Evolutionary conservation across 2,888 invertebrate species (phyloP).

Genomic region (Fragum fragum): DNA sequence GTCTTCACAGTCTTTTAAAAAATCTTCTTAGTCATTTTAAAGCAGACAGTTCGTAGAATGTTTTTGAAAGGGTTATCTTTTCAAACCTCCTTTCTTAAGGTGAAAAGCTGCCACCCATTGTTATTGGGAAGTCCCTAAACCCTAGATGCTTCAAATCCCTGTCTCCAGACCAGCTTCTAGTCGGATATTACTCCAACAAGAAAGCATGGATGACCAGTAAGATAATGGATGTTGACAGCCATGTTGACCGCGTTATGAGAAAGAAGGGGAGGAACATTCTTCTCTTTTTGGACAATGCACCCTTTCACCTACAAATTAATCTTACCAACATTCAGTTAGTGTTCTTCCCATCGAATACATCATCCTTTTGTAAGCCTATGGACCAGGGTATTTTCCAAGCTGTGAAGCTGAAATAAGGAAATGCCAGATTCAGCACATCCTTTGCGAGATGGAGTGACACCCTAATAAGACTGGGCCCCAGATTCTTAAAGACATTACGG

Average conservation of each 20-base stretch:
- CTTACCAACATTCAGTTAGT: conserved; percentile 51
- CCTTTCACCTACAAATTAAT: conserved; percentile 47
- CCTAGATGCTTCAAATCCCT: conserved; percentile 54
- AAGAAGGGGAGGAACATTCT: conserved; percentile 41
- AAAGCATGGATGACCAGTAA: conserved; percentile 59
- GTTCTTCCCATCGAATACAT: too few species aligned
- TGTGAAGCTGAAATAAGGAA: conserved; percentile 49
- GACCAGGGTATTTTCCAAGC: conserved; percentile 49
- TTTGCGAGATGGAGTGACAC: conserved; percentile 32
- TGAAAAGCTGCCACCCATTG: too few species aligned
- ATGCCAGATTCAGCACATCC: conserved; percentile 33
- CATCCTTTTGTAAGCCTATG: too few species aligned
- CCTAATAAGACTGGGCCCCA: conserved; percentile 13
- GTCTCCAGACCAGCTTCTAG: conserved; percentile 15
- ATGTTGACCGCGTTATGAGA: conserved; percentile 38
- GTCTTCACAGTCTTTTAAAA: too few species aligned
- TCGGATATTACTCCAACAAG: conserved; percentile 60
- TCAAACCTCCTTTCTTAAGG: too few species aligned
- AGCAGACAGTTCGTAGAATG: too few species aligned
- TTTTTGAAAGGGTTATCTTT: too few species aligned
- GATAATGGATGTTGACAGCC: conserved; percentile 46
- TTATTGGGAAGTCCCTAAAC: too few species aligned
- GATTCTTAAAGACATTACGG: conserved; percentile 28
- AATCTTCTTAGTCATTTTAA: too few species aligned
- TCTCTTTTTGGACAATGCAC: conserved; percentile 54